Percentiles rank a stretch among this genome's conserved stretches.
These are phyloP conservation scores for Synanthedon formicaeformis DNA, from an alignment of 2,888 invertebrate genomes.

Conservation along the genomic window DNA sequence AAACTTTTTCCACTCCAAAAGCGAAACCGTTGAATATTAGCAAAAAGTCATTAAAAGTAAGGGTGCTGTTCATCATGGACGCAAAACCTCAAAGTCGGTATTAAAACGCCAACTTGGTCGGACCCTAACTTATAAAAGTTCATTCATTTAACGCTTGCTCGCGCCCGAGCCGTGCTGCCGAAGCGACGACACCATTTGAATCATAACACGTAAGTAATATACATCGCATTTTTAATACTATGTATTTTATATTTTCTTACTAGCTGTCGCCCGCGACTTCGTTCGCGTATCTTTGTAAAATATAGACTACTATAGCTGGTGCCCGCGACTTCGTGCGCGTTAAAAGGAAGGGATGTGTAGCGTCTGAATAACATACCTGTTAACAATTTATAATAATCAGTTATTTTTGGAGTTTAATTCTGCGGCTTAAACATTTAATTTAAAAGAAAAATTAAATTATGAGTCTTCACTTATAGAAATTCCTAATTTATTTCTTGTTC, in stretches of 20 bases:
- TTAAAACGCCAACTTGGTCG: constrained; percentile 46
- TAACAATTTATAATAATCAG: too few relatives aligned
- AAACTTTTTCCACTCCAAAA: constrained; percentile 42
- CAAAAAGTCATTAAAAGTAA: constrained; percentile 71
- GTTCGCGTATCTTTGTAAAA: neutral
- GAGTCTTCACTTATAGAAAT: too few relatives aligned
- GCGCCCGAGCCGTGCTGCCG: constrained; percentile 24
- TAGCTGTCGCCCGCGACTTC: too few relatives aligned
- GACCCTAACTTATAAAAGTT: constrained; percentile 66
- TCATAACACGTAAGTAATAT: constrained; percentile 17
- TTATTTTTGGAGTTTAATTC: too few relatives aligned
- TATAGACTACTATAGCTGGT: too few relatives aligned
- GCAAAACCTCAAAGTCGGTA: constrained; percentile 54
- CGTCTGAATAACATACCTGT: too few relatives aligned
- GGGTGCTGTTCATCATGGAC: constrained; percentile 61
- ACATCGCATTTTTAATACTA: neutral
- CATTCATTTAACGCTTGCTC: constrained; percentile 67
- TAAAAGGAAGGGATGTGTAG: too few relatives aligned
- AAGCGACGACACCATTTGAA: constrained; percentile 43
- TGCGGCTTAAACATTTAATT: too few relatives aligned
- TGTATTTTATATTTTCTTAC: neutral
- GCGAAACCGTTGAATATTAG: constrained; percentile 56
- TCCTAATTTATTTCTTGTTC: too few relatives aligned
- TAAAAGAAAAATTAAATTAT: neutral
- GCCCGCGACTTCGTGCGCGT: too few relatives aligned